Evolutionary conservation across 2,888 invertebrate genomes (phyloP).

Genomic region (Leucozona laternaria): DNA sequence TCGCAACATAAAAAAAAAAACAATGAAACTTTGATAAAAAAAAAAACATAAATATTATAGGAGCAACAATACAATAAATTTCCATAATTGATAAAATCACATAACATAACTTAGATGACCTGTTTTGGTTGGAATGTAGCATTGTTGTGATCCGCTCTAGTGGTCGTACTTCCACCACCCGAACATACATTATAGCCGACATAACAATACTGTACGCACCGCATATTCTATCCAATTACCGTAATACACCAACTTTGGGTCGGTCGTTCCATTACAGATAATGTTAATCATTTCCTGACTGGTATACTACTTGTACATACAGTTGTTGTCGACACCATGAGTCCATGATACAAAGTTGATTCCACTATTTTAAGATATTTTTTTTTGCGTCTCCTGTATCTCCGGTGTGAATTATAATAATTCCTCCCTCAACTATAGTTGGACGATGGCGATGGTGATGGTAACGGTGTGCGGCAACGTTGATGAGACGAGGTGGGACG

Average conservation of each 20-base stretch:
- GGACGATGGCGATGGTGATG: background rate
- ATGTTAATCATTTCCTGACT: slow-evolving; percentile 68
- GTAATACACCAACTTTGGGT: slow-evolving; percentile 56
- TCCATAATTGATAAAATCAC: slow-evolving; percentile 49
- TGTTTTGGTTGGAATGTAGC: slow-evolving; percentile 20
- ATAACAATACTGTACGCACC: slow-evolving; percentile 53
- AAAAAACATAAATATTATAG: slow-evolving; percentile 6
- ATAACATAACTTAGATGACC: slow-evolving; percentile 53
- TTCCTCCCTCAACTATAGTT: slow-evolving; percentile 24
- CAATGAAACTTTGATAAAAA: background rate
- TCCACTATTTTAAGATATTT: slow-evolving; percentile 45
- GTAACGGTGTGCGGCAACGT: background rate
- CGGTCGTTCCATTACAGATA: slow-evolving; percentile 59
- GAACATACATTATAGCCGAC: slow-evolving; percentile 1
- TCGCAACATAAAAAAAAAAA: background rate
- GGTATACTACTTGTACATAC: no score
- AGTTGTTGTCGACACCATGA: slow-evolving; percentile 48
- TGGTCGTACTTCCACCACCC: slow-evolving; percentile 26
- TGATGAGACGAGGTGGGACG: background rate
- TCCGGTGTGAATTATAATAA: slow-evolving; percentile 55
- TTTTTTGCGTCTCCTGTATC: slow-evolving; percentile 10
- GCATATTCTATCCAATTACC: slow-evolving; percentile 70
- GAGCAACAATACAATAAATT: slow-evolving; percentile 40
- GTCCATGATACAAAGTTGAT: slow-evolving; percentile 48
- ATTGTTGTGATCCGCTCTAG: slow-evolving; percentile 54